phyloP scores from a whole-genome alignment of 2,888 invertebrate genomes.

The Ennomos fuscantarius region DNA sequence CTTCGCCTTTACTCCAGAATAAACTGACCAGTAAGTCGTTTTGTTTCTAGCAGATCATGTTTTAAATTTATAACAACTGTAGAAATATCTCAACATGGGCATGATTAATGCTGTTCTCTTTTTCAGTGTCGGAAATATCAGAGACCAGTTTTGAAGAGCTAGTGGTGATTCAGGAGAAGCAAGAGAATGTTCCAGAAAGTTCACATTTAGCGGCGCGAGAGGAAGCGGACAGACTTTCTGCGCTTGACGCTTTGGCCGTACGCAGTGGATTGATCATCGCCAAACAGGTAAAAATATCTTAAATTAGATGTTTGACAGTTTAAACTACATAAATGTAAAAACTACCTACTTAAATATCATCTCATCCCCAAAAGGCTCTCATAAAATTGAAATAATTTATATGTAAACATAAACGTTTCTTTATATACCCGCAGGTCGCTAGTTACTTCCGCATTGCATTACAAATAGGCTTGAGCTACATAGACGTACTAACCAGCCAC shows the following conservation, averaged over 20 bases:
- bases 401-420: no score
- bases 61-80: not conserved
- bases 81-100: not conserved
- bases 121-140: conserved; percentile 72
- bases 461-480: conserved; percentile 79
- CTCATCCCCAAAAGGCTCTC: no score
- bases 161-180: conserved; percentile 76
- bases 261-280: conserved; percentile 67
- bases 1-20: conserved; percentile 67
- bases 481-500: conserved; percentile 75
- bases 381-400: no score
- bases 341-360: no score
- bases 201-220: conserved; percentile 72
- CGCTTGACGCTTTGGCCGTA: conserved; percentile 74
- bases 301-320: no score
- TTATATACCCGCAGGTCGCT: conserved; percentile 55
- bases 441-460: conserved; percentile 76
- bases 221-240: conserved; percentile 74
- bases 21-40: conserved; percentile 66
- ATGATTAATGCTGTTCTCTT: not conserved
- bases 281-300: conserved; percentile 58
- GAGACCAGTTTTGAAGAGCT: conserved; percentile 79
- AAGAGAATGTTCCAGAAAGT: conserved; percentile 61
- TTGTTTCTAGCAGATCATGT: not conserved
- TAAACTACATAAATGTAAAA: no score